Conservation (phyloP, 2,888 invertebrate genomes). For the Agrotis segetum region DNA sequence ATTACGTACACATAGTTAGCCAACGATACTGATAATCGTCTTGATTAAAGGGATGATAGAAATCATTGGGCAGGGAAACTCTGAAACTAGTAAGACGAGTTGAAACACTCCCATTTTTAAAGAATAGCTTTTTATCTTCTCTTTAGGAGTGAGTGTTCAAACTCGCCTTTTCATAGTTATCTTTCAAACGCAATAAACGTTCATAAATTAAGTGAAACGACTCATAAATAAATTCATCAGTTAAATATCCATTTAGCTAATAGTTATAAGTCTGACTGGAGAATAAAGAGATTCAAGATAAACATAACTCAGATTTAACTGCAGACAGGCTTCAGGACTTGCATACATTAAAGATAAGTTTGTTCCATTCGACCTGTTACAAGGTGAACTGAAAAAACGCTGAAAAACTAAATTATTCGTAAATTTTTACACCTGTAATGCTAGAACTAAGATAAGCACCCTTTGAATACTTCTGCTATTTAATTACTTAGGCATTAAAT, state of each 20-base stretch:
- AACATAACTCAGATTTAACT: constrained; percentile 31
- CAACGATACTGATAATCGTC: neutral
- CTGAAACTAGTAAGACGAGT: no score
- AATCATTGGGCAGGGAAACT: neutral
- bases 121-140: no score
- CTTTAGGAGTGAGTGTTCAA: neutral
- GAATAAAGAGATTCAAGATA: constrained; percentile 33
- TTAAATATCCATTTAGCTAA: constrained; percentile 40
- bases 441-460: neutral
- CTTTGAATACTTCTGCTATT: neutral
- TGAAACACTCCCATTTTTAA: no score
- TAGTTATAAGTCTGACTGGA: constrained; percentile 19
- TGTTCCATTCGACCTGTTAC: constrained; percentile 8
- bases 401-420: neutral
- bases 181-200: constrained; percentile 8
- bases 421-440: neutral
- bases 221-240: constrained; percentile 32
- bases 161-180: neutral
- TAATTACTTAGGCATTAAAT: neutral
- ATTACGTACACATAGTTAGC: constrained; percentile 8
- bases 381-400: constrained; percentile 16
- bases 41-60: neutral
- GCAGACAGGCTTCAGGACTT: constrained; percentile 26
- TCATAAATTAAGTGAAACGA: constrained; percentile 24
- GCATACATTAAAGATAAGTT: constrained; percentile 47